These are phyloP conservation scores for Adrianichthys oophorus DNA, from an alignment of 2,797 vertebrate species.

Conservation along the genomic window DNA sequence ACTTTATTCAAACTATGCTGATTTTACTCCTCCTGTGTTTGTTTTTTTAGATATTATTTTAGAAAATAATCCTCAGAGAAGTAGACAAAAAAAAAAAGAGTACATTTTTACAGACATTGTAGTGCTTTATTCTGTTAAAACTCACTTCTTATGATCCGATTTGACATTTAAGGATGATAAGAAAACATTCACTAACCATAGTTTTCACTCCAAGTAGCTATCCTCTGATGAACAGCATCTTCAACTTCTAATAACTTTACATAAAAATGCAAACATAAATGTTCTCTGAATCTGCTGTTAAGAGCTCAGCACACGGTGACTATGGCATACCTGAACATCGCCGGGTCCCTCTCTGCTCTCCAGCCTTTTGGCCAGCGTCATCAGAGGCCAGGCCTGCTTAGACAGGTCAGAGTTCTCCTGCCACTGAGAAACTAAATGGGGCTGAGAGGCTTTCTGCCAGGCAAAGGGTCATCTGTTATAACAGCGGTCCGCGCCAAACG, in stretches of 20 bases:
- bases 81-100: no score
- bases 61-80: no score
- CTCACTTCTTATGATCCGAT: background rate
- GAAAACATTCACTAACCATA: slow-evolving; percentile 53
- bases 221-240: slow-evolving; percentile 51
- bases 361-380: slow-evolving; percentile 66
- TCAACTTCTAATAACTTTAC: slow-evolving; percentile 62
- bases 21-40: no score
- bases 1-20: no score
- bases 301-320: background rate
- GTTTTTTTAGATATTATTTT: no score
- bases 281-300: no score
- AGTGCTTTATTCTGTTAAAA: no score
- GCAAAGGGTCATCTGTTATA: background rate
- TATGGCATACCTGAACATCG: slow-evolving; percentile 55
- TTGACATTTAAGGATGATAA: background rate
- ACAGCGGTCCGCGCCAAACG: background rate
- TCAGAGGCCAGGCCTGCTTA: slow-evolving; percentile 68
- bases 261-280: slow-evolving; percentile 3
- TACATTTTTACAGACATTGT: no score
- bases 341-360: slow-evolving; percentile 71
- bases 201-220: slow-evolving; percentile 42
- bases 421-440: slow-evolving; percentile 44
- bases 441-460: slow-evolving; percentile 59
- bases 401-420: slow-evolving; percentile 54